Evolutionary conservation across 2,113 vertebrate genomes (phyloP).

Genomic region (Tretioscincus oriximinensis): DNA sequence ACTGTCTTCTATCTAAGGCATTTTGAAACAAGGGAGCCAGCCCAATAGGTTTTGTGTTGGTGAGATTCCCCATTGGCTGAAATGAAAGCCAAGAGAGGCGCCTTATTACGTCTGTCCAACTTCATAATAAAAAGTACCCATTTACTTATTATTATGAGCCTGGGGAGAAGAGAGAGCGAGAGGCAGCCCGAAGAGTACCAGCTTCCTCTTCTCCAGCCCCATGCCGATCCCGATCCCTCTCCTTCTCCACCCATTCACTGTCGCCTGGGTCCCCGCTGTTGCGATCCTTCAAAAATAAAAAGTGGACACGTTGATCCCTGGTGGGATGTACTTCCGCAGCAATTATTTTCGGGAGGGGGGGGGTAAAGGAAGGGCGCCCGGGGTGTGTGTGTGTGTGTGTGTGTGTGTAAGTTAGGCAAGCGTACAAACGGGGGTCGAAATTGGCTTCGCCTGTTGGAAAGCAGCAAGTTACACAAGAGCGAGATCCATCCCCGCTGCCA

Average conservation of each 20-base stretch:
- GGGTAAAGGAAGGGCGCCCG: neutral
- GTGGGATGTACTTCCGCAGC: constrained; percentile 24
- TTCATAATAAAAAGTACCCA: constrained; percentile 35
- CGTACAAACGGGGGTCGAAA: neutral
- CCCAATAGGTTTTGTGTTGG: neutral
- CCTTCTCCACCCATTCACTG: neutral
- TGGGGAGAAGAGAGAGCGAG: too few species aligned
- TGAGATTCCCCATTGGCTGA: too few species aligned
- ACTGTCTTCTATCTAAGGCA: neutral
- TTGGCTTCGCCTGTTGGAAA: neutral
- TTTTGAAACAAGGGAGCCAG: neutral
- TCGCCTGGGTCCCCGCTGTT: neutral
- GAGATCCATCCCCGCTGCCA: neutral
- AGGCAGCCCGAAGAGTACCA: too few species aligned
- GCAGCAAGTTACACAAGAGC: neutral
- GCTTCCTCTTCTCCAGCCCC: neutral
- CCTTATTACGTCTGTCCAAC: constrained; percentile 30
- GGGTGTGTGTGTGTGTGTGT: too few species aligned
- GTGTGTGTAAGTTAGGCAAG: neutral
- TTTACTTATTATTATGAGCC: neutral
- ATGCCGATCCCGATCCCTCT: neutral
- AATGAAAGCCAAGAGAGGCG: neutral
- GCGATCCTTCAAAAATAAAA: constrained; percentile 8
- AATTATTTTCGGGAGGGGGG: neutral
- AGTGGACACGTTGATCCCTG: constrained; percentile 8